Evolutionary conservation across 2,797 vertebrate species (phyloP).

Genomic region (Clarias fuscus): DNA sequence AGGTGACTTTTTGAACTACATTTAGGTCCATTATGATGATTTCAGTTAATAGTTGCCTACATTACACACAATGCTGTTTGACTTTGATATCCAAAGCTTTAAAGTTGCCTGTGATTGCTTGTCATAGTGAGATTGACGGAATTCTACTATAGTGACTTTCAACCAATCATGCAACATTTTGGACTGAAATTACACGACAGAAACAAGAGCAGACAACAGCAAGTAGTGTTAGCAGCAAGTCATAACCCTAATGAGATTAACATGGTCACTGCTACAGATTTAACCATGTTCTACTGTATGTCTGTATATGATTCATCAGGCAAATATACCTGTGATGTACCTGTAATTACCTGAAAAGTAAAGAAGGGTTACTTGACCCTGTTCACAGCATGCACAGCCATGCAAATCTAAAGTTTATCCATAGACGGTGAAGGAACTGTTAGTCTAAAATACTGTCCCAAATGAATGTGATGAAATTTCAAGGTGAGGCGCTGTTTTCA

Average conservation of each 20-base stretch:
- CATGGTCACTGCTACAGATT: neutral
- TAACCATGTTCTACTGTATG: neutral
- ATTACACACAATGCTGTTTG: neutral
- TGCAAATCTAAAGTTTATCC: neutral
- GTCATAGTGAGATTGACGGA: neutral
- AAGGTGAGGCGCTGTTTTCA: neutral
- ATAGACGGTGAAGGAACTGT: neutral
- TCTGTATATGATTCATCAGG: neutral
- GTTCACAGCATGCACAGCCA: neutral
- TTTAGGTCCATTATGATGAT: too few relatives aligned
- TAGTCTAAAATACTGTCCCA: neutral
- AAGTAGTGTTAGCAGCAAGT: neutral
- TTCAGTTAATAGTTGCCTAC: neutral
- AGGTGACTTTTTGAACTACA: neutral
- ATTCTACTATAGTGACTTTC: neutral
- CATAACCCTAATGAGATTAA: neutral
- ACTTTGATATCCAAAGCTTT: neutral
- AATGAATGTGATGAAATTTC: neutral
- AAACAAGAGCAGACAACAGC: neutral
- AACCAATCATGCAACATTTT: neutral
- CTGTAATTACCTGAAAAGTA: too few relatives aligned
- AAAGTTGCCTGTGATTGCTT: neutral
- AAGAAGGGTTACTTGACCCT: neutral
- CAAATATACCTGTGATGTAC: neutral
- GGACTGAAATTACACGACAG: neutral